Base-by-base conservation (phyloP, 2,888 invertebrate genomes). In the Coenonympha arcania region DNA sequence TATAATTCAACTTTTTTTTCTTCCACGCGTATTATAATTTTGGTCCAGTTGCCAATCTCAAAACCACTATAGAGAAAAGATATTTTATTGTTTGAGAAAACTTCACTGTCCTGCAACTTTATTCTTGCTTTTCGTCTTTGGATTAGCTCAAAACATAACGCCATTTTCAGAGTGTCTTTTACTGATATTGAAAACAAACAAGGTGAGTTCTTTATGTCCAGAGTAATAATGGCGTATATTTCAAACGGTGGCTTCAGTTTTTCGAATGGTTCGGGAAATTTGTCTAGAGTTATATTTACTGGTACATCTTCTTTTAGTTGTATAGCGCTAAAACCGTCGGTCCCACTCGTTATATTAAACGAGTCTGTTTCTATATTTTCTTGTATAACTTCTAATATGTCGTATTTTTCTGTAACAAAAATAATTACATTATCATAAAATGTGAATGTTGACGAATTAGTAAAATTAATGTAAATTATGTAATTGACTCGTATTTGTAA, bases 161-260 rank as follows among this genome's bases (percentile, higher is more conserved):
- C 63, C 4, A 80, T 33, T 22, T 68, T 62, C 1, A 51, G 45
- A 0, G 43, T 43, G 0, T 37, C 28, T 0, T 54, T 45, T 3
- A 57, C 60, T 18, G 61, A 60, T 47, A 83, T 67, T 1, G 73
- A 68, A 56, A 84, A 81, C 4, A 81, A 37, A 42, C 71, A 77
- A 5, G 70, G 55, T 0, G 56, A 45, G n/a, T 46, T 48, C 3
- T 50, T 42, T 11, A 55, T 48, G 4, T 65, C 57, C 1, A 73
- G 50, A 54, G 69, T 73, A 24, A 78, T 71, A 26, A 58, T 57
- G 1, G 71, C 55, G n/a, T 65, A 63, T 37, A 83, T 57, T n/a
- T 73, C 59, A 26, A 73, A 76, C 2, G 76, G 76, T 33, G 58
- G 59, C 3, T 59, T 45, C 8, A 80, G 28, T 8, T 39, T 42